Evolutionary conservation across 2,888 invertebrate species (phyloP).

Genomic region (Meiosimyza decipiens): DNA sequence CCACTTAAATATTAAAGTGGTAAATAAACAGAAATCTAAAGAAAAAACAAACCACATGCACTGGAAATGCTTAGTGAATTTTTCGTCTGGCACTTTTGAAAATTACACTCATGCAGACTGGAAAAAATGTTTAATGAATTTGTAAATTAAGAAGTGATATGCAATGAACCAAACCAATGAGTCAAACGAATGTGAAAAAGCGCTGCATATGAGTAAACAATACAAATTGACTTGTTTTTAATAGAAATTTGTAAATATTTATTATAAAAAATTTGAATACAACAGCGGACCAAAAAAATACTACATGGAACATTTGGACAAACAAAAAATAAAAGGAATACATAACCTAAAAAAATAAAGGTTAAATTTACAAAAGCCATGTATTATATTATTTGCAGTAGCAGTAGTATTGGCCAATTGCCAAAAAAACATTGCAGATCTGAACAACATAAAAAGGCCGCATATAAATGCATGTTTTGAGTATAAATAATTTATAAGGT

Average conservation of each 20-base stretch:
- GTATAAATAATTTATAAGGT: no score
- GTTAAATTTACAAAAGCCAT: slow-evolving; percentile 9
- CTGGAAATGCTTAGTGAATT: not conserved
- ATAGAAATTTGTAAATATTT: slow-evolving; percentile 7
- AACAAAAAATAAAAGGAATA: not conserved
- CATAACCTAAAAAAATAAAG: not conserved
- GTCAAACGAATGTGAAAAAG: not conserved
- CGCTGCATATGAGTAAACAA: not conserved
- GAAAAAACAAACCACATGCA: slow-evolving; percentile 12
- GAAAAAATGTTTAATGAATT: not conserved
- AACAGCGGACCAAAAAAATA: not conserved
- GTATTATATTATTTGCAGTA: slow-evolving; percentile 10
- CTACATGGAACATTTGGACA: not conserved
- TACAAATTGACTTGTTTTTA: slow-evolving; percentile 6
- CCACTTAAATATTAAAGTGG: slow-evolving; percentile 10
- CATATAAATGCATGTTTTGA: not conserved
- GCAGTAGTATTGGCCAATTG: slow-evolving; percentile 6
- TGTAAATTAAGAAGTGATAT: no score
- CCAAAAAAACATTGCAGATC: not conserved
- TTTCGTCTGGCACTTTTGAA: not conserved
- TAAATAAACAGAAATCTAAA: slow-evolving; percentile 1
- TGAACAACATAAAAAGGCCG: slow-evolving; percentile 2
- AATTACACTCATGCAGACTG: not conserved
- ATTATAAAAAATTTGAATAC: not conserved
- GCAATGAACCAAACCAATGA: not conserved